phyloP scores from a whole-genome alignment of 2,797 vertebrate species.

The Apogon hyalosoma region DNA sequence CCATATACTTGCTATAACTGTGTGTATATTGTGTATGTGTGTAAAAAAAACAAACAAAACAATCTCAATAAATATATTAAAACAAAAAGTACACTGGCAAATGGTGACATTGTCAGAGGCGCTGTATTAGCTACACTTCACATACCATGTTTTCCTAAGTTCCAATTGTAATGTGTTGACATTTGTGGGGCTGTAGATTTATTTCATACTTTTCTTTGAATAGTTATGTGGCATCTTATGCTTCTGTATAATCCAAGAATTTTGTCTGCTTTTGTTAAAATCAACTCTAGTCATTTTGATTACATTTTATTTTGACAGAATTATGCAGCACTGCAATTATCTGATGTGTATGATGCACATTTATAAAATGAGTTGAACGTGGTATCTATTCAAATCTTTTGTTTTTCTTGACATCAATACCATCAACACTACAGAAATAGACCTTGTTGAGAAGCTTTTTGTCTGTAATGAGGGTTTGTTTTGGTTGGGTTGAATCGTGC shows the following conservation, averaged over 20 bases:
- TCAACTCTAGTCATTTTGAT: neutral
- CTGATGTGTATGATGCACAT: neutral
- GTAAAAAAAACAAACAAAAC: too few species aligned
- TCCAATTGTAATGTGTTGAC: too few species aligned
- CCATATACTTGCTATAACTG: too few species aligned
- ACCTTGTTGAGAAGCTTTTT: constrained; percentile 46
- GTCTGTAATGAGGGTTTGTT: constrained; percentile 60
- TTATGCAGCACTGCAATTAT: neutral
- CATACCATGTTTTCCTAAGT: too few species aligned
- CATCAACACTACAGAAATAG: constrained; percentile 19
- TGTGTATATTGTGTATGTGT: too few species aligned
- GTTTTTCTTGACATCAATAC: constrained; percentile 26
- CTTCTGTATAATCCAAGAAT: neutral
- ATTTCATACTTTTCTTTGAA: too few species aligned
- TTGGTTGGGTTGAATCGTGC: constrained; percentile 61
- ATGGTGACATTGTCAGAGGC: too few species aligned
- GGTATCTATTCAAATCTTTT: constrained; percentile 30
- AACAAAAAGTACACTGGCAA: too few species aligned
- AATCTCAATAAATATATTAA: too few species aligned
- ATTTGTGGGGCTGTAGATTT: too few species aligned
- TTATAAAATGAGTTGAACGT: constrained; percentile 10
- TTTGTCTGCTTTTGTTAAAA: neutral
- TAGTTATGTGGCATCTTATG: too few species aligned
- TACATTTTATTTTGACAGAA: neutral
- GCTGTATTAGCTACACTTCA: too few species aligned